Conservation (phyloP, 2,113 vertebrate genomes). For the Sinocyclocheilus maitianheensis region DNA sequence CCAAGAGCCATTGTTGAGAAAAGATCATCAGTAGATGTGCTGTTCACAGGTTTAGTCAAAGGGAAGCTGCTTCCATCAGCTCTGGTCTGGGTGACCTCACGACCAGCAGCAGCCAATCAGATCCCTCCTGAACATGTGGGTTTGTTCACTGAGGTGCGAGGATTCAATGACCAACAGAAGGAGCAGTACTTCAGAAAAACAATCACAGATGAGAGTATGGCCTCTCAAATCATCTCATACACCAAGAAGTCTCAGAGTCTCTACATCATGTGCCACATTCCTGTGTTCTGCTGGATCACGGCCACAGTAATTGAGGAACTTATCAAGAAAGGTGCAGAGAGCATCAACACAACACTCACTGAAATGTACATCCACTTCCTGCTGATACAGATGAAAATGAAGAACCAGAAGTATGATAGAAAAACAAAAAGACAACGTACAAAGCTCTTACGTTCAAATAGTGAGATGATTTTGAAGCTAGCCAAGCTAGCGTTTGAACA, state of each 20-base stretch:
- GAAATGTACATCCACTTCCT: not conserved
- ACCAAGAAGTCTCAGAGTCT: not conserved
- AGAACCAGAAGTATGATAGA: not conserved
- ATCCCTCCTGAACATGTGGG: not conserved
- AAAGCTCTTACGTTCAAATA: not conserved
- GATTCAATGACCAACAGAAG: not conserved
- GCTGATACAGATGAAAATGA: not conserved
- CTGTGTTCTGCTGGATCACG: not conserved
- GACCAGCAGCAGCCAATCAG: no score
- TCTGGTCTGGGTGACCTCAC: not conserved
- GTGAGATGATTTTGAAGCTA: not conserved
- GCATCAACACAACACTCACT: not conserved
- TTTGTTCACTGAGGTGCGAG: not conserved
- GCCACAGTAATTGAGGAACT: not conserved
- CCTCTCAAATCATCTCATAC: not conserved
- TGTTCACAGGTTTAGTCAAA: not conserved
- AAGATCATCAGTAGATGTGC: not conserved
- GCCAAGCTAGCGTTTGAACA: not conserved
- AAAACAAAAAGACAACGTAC: rapidly evolving
- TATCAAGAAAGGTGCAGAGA: not conserved
- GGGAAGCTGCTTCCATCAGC: not conserved
- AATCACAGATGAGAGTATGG: not conserved
- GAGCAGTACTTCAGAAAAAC: not conserved
- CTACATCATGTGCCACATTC: not conserved
- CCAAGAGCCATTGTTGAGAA: not conserved